A percentile compares a stretch with the other conserved stretches of the same genome.
Evolutionary conservation across 2,113 vertebrate species (phyloP).

Genomic region (Agapornis roseicollis): DNA sequence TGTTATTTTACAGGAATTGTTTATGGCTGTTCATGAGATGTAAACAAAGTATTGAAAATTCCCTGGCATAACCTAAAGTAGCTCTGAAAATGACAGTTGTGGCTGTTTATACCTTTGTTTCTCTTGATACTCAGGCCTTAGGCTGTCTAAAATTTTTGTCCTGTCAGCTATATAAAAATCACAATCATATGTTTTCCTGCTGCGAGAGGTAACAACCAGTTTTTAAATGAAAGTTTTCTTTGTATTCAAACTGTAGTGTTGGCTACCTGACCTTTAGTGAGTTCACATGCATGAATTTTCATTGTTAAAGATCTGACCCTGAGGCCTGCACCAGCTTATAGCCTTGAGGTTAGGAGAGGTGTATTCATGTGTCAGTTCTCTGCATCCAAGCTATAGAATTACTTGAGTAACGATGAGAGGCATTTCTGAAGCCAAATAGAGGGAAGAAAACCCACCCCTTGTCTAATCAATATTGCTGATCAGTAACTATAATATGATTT

Average conservation of each 20-base stretch:
- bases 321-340: neutral
- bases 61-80: neutral
- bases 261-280: neutral
- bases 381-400: neutral
- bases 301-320: neutral
- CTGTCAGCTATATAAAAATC: neutral
- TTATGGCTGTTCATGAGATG: neutral
- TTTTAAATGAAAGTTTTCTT: neutral
- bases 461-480: neutral
- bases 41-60: neutral
- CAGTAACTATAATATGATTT: neutral
- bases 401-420: neutral
- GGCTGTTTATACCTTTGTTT: neutral
- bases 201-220: neutral
- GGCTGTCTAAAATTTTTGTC: neutral
- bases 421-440: neutral
- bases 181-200: neutral
- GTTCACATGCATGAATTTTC: neutral
- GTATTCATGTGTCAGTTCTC: neutral
- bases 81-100: neutral
- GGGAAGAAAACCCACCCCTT: neutral
- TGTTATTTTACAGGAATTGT: neutral
- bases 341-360: neutral
- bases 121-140: neutral
- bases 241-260: neutral